phyloP scores from a whole-genome alignment of 2,797 vertebrate genomes.

The Heteromormyrus szaboi region DNA sequence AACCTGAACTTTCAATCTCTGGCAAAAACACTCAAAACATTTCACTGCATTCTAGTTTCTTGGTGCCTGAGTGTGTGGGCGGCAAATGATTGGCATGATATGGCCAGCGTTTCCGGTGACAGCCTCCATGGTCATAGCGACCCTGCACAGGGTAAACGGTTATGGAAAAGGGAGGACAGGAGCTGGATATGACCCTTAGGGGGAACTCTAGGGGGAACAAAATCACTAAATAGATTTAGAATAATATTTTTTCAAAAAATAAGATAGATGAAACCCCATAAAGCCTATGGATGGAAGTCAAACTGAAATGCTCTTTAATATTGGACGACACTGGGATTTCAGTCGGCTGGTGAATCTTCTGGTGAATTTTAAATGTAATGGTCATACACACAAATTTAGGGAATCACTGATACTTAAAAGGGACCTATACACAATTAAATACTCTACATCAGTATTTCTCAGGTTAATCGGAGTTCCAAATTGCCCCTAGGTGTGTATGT shows the following conservation, averaged over 20 bases:
- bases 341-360: background rate
- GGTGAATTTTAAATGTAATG: background rate
- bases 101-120: background rate
- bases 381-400: background rate
- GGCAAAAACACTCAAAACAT: background rate
- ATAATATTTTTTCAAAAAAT: background rate
- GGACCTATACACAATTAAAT: background rate
- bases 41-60: background rate
- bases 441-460: background rate
- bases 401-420: background rate
- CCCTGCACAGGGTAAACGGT: background rate
- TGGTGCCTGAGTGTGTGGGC: background rate
- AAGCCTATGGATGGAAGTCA: background rate
- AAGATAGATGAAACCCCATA: background rate
- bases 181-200: background rate
- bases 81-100: background rate
- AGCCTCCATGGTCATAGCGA: background rate
- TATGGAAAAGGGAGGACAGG: background rate
- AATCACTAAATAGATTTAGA: background rate
- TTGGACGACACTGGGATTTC: background rate
- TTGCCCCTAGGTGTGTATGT: background rate
- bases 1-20: background rate
- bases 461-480: background rate
- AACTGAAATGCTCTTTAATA: background rate
- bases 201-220: background rate